Conservation (phyloP, 2,113 vertebrate genomes). For the Trematomus loennbergii region DNA sequence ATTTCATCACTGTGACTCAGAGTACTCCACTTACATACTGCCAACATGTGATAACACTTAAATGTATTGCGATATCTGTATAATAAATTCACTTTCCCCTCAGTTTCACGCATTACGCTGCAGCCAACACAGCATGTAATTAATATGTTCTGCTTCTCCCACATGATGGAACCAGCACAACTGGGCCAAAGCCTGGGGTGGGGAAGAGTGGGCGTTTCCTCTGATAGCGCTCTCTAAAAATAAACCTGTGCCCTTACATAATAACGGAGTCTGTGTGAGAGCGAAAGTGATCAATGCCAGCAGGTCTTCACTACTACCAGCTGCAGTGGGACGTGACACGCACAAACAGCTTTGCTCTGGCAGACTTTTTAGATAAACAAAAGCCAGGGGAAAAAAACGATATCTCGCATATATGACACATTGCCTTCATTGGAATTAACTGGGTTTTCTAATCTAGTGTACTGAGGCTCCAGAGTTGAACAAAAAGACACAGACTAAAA, state of each 20-base stretch:
- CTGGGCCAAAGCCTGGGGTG: conserved; percentile 29
- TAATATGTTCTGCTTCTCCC: conserved; percentile 49
- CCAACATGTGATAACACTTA: background rate
- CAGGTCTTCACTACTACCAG: conserved; percentile 46
- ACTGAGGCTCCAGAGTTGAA: background rate
- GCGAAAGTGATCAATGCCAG: conserved; percentile 49
- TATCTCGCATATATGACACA: background rate
- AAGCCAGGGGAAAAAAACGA: background rate
- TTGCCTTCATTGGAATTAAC: background rate
- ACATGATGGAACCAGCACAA: conserved; percentile 34
- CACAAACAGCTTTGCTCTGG: background rate
- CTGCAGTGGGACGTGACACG: conserved; percentile 15
- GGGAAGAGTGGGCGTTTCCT: conserved; percentile 54
- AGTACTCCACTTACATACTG: too few species aligned
- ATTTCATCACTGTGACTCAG: too few species aligned
- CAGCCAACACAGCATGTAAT: conserved; percentile 23
- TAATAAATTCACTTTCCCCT: background rate
- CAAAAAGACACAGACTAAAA: background rate
- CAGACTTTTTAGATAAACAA: conserved; percentile 7
- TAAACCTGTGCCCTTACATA: conserved; percentile 68
- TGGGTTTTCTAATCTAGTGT: background rate
- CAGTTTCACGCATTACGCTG: background rate
- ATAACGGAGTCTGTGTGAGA: conserved; percentile 48
- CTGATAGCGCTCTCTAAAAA: conserved; percentile 63
- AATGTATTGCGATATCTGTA: background rate